Conservation (phyloP, 2,113 vertebrate species). For the Pteronura brasiliensis region DNA sequence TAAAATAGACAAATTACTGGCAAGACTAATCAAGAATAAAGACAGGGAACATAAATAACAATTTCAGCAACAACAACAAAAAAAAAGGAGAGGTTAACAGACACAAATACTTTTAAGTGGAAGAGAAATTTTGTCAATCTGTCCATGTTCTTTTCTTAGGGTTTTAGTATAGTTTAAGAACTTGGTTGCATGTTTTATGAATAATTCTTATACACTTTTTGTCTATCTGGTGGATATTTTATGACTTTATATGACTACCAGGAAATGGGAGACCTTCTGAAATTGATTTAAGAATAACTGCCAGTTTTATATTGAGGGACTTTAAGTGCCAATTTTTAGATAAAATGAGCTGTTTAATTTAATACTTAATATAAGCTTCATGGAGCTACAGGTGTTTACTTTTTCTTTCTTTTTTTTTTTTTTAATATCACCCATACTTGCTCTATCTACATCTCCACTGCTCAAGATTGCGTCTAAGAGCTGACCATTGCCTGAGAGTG, state of each 20-base stretch:
- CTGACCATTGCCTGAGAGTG: not conserved
- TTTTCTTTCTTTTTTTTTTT: not conserved
- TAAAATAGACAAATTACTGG: not conserved
- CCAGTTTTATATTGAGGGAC: not conserved
- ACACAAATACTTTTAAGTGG: not conserved
- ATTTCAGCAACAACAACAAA: not conserved
- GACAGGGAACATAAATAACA: not conserved
- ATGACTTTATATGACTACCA: not conserved
- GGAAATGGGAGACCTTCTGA: not conserved
- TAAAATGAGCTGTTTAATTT: not conserved
- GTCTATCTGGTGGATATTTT: not conserved
- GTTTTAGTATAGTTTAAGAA: not conserved
- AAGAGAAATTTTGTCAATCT: not conserved
- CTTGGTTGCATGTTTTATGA: not conserved
- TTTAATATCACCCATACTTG: not conserved
- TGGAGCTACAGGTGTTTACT: not conserved
- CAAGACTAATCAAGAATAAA: not conserved
- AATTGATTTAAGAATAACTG: conserved; percentile 18
- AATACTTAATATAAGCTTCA: not conserved
- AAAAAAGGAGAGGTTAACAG: not conserved
- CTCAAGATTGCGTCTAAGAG: not conserved
- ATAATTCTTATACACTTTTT: not conserved
- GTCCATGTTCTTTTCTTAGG: not conserved
- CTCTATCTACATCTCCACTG: not conserved
- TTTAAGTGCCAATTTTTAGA: not conserved